Evolutionary conservation across 2,797 vertebrate genomes (phyloP).

Genomic region (Cyprinella venusta): DNA sequence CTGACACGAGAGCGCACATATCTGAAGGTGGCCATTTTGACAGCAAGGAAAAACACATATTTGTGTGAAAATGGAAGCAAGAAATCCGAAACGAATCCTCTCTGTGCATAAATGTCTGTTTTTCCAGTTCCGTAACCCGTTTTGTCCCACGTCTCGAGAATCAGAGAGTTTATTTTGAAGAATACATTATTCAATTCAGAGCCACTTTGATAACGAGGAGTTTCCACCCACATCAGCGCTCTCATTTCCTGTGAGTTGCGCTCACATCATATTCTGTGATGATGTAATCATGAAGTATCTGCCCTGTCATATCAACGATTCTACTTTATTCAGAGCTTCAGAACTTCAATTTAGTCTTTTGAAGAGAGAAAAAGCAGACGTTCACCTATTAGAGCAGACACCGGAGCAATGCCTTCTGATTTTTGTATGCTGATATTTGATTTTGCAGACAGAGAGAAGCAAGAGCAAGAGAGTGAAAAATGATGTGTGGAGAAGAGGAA

Average conservation of each 20-base stretch:
- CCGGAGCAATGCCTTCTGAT: slow-evolving; percentile 23
- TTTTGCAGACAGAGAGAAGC: slow-evolving; percentile 40
- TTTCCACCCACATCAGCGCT: slow-evolving; percentile 38
- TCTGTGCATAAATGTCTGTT: slow-evolving; percentile 10
- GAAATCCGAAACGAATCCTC: not conserved
- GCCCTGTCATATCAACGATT: slow-evolving; percentile 28
- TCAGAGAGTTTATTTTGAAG: slow-evolving; percentile 26
- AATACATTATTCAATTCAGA: slow-evolving; percentile 28
- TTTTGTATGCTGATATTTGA: slow-evolving; percentile 51
- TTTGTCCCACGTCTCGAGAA: slow-evolving; percentile 19
- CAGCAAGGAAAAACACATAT: not conserved
- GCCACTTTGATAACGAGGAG: slow-evolving; percentile 44
- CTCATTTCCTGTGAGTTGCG: slow-evolving; percentile 25
- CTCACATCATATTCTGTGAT: slow-evolving; percentile 1
- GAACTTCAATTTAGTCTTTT: slow-evolving; percentile 22
- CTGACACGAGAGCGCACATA: not conserved
- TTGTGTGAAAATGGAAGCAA: slow-evolving; percentile 1
- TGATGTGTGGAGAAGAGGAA: slow-evolving; percentile 45
- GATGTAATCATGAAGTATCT: slow-evolving; percentile 41
- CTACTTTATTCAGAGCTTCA: slow-evolving; percentile 30
- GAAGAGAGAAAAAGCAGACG: slow-evolving; percentile 2
- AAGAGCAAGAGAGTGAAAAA: slow-evolving; percentile 31
- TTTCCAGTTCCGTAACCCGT: too few relatives aligned
- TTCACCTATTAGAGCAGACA: slow-evolving; percentile 38
- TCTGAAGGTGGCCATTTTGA: not conserved